phyloP scores from a whole-genome alignment of 2,113 vertebrate species.

The Petroica traversi region DNA sequence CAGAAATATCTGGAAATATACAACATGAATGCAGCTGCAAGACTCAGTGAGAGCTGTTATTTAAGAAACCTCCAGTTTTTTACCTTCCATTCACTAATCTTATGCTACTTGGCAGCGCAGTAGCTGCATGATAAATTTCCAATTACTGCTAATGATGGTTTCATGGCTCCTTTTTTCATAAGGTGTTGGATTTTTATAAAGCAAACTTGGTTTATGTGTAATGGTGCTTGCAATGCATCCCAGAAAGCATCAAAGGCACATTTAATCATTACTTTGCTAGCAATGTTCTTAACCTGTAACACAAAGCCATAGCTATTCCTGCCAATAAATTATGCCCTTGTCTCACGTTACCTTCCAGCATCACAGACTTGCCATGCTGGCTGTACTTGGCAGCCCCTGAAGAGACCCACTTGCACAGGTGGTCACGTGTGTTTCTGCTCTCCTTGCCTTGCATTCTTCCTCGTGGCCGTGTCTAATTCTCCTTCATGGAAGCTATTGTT shows the following conservation, averaged over 20 bases:
- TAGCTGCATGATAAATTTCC: neutral
- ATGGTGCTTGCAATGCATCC: neutral
- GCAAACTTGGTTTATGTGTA: neutral
- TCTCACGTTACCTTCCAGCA: neutral
- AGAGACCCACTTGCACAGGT: neutral
- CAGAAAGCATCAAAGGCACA: neutral
- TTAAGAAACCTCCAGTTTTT: neutral
- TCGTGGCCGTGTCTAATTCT: neutral
- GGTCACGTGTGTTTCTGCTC: neutral
- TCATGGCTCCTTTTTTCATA: neutral
- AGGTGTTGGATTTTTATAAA: neutral
- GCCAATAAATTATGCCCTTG: neutral
- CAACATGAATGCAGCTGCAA: neutral
- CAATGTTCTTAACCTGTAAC: neutral
- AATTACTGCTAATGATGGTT: neutral
- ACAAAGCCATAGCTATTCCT: neutral
- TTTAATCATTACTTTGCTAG: neutral
- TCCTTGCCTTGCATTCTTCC: neutral
- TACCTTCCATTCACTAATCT: neutral
- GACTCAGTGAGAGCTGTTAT: neutral
- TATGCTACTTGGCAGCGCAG: neutral
- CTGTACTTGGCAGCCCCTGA: neutral
- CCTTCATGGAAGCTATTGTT: neutral
- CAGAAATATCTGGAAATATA: neutral
- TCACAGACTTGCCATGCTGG: neutral